phyloP scores from a whole-genome alignment of 2,113 vertebrate species.

The Brachyhypopomus occidentalis region DNA sequence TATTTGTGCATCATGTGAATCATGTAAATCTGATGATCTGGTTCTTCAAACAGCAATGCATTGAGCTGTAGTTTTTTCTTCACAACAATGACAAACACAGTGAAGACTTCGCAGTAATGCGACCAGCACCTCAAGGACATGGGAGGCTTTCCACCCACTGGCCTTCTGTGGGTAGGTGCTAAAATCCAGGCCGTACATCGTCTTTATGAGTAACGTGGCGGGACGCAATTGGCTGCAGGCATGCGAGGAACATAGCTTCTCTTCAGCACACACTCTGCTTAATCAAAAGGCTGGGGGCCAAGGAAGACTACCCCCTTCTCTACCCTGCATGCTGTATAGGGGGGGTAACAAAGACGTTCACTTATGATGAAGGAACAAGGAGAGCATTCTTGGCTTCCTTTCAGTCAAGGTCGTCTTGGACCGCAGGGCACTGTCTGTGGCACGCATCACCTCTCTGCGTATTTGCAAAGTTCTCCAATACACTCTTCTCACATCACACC shows the following conservation, averaged over 20 bases:
- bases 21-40: not conserved
- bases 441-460: constrained; percentile 59
- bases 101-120: not conserved
- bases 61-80: not conserved
- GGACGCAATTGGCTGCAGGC: constrained; percentile 59
- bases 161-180: constrained; percentile 67
- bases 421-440: constrained; percentile 58
- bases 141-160: constrained; percentile 61
- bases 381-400: constrained; percentile 58
- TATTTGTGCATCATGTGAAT: not conserved
- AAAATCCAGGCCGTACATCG: constrained; percentile 62
- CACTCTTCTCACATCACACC: not conserved
- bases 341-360: constrained; percentile 62
- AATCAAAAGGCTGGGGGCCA: constrained; percentile 67
- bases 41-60: constrained; percentile 6
- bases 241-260: constrained; percentile 63
- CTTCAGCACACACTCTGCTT: constrained; percentile 54
- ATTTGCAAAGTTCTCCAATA: not conserved
- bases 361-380: constrained; percentile 63
- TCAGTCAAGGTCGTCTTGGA: constrained; percentile 41
- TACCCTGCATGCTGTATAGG: not conserved
- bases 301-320: constrained; percentile 53
- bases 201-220: constrained; percentile 63
- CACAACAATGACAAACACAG: not conserved
- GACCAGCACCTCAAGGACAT: constrained; percentile 57